A percentile compares a stretch with the other conserved stretches of the same genome.
Conservation (phyloP, 53 echinoderm and acorn worm genomes). For the Holothuria scabra region DNA sequence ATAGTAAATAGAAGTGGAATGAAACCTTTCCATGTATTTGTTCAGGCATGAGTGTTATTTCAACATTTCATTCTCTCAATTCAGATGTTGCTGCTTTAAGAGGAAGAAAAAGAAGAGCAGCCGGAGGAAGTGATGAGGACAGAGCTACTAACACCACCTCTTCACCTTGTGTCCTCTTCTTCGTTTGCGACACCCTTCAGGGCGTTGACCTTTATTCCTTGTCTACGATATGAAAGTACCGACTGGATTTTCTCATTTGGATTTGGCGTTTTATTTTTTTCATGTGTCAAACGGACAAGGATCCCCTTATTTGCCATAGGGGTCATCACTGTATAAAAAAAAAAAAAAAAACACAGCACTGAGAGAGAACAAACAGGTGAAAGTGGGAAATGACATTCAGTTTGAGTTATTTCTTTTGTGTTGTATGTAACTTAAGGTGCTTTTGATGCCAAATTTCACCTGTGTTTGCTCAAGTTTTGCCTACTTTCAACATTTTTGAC, state of each 20-base stretch:
- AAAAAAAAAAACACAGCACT: too few species aligned
- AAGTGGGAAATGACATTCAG: background rate
- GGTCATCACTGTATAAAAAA: too few species aligned
- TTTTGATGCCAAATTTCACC: constrained; percentile 34
- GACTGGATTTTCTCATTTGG: constrained; percentile 10
- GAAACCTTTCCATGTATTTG: too few species aligned
- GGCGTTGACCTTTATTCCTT: background rate
- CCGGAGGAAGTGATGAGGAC: constrained; percentile 71
- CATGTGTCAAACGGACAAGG: constrained; percentile 10
- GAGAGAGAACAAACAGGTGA: too few species aligned
- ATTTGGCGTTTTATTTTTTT: constrained; percentile 11
- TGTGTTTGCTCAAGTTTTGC: background rate
- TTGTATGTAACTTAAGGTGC: constrained; percentile 28
- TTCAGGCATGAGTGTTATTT: background rate
- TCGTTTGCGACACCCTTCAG: background rate
- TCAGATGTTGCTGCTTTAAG: constrained; percentile 99
- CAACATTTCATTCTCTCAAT: constrained; percentile 45
- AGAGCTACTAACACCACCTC: background rate
- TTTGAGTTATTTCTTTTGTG: background rate
- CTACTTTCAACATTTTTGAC: background rate
- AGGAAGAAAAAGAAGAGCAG: constrained; percentile 99
- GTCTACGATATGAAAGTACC: constrained; percentile 37
- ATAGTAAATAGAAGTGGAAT: too few species aligned
- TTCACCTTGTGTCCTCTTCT: too few species aligned
- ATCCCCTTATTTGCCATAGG: constrained; percentile 4